phyloP scores from a whole-genome alignment of 64 coral and sea anemone genomes.

The Trachythela sp. region DNA sequence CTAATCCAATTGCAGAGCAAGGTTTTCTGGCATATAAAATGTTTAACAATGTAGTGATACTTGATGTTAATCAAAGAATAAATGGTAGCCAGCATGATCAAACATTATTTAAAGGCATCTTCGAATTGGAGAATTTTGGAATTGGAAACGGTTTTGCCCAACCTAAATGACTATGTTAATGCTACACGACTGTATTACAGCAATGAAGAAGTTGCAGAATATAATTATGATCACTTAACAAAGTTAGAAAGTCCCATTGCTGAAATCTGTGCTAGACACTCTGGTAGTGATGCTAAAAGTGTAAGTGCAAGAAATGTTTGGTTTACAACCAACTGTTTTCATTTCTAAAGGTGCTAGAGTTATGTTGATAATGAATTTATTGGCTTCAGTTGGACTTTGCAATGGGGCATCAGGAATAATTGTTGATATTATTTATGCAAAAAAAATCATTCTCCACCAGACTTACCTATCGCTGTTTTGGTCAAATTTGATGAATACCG shows the following conservation, averaged over 20 bases:
- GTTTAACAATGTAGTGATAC: slow-evolving; percentile 12
- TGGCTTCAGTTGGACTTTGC: neutral
- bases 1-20: too few species aligned
- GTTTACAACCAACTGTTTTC: neutral
- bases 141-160: neutral
- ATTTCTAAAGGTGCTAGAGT: slow-evolving; percentile 1
- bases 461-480: slow-evolving; percentile 5
- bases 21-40: slow-evolving; percentile 15
- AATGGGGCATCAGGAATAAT: slow-evolving; percentile 5
- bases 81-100: slow-evolving; percentile 13
- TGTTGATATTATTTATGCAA: slow-evolving; percentile 19
- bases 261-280: slow-evolving; percentile 2
- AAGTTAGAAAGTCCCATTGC: neutral
- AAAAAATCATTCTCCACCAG: slow-evolving; percentile 10
- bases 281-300: slow-evolving; percentile 12
- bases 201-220: neutral
- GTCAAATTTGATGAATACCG: slow-evolving; percentile 10
- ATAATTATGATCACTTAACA: neutral
- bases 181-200: neutral
- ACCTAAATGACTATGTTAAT: neutral
- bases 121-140: neutral
- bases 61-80: slow-evolving; percentile 13
- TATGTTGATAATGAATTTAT: slow-evolving; percentile 16
- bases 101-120: slow-evolving; percentile 12
- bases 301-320: slow-evolving; percentile 18